Conservation (phyloP, 2,113 vertebrate species). For the Gallinago undulata region DNA sequence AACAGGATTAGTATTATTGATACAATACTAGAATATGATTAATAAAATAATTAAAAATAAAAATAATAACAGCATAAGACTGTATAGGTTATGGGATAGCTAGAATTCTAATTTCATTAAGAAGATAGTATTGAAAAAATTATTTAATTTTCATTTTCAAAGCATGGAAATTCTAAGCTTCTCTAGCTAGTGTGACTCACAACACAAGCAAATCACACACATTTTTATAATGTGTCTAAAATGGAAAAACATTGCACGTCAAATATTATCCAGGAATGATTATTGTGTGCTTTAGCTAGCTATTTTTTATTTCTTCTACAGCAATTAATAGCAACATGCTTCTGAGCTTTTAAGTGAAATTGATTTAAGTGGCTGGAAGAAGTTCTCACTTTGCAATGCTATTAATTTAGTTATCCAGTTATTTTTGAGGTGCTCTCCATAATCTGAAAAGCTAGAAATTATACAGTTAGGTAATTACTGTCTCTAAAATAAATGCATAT, state of each 20-base stretch:
- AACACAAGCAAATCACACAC: not conserved
- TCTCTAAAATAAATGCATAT: not conserved
- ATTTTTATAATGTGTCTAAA: not conserved
- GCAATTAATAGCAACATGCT: not conserved
- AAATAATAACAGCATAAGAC: not conserved
- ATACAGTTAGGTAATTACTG: not conserved
- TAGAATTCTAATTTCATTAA: not conserved
- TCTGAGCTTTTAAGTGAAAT: conserved; percentile 8
- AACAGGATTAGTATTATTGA: not conserved
- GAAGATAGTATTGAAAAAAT: not conserved
- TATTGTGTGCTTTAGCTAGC: not conserved
- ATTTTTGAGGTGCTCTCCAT: not conserved
- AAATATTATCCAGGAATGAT: not conserved
- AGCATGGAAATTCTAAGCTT: not conserved
- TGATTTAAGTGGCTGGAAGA: conserved; percentile 13
- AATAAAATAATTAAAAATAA: not conserved
- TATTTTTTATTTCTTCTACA: not conserved
- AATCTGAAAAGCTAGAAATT: not conserved
- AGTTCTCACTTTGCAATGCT: not conserved
- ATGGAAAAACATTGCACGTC: not conserved
- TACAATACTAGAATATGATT: not conserved
- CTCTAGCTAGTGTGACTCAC: not conserved
- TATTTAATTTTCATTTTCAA: not conserved
- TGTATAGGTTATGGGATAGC: not conserved
- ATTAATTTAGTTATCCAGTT: conserved; percentile 5